These are phyloP conservation scores for Epirrita christyi DNA, from an alignment of 2,888 invertebrate species.

Conservation along the genomic window DNA sequence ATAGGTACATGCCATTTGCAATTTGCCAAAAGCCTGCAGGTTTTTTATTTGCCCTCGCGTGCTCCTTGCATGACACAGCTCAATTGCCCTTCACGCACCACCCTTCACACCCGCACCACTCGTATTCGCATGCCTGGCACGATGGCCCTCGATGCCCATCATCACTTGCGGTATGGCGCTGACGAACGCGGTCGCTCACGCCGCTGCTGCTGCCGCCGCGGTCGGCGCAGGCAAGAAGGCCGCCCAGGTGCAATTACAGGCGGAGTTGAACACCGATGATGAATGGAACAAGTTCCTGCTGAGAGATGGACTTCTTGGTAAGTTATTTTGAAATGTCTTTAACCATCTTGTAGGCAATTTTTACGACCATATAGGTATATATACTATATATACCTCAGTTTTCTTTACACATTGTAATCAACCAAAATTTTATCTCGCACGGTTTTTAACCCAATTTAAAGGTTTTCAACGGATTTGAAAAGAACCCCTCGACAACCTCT, in stretches of 20 bases:
- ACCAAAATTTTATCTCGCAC: too few relatives aligned
- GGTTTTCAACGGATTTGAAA: too few relatives aligned
- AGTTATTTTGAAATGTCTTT: conserved; percentile 39
- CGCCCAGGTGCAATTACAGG: conserved; percentile 90
- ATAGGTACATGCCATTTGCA: not conserved
- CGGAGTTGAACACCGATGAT: conserved; percentile 92
- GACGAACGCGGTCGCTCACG: conserved; percentile 73
- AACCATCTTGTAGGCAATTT: too few relatives aligned
- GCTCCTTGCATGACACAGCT: not conserved
- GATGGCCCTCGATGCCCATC: conserved; percentile 4
- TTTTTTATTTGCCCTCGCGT: not conserved
- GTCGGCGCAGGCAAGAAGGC: conserved; percentile 89
- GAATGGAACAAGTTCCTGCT: conserved; percentile 92
- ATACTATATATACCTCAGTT: too few relatives aligned
- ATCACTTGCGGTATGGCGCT: conserved; percentile 64
- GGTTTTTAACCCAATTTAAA: too few relatives aligned
- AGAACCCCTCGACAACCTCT: too few relatives aligned
- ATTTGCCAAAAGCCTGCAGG: not conserved
- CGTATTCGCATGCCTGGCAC: conserved; percentile 63
- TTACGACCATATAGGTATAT: too few relatives aligned
- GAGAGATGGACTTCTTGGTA: conserved; percentile 91
- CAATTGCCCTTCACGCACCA: not conserved
- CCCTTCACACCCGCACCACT: not conserved
- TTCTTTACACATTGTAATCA: too few relatives aligned
- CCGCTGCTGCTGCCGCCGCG: conserved; percentile 72